Conservation (phyloP, 2,113 vertebrate species). For the Apteryx mantelli region DNA sequence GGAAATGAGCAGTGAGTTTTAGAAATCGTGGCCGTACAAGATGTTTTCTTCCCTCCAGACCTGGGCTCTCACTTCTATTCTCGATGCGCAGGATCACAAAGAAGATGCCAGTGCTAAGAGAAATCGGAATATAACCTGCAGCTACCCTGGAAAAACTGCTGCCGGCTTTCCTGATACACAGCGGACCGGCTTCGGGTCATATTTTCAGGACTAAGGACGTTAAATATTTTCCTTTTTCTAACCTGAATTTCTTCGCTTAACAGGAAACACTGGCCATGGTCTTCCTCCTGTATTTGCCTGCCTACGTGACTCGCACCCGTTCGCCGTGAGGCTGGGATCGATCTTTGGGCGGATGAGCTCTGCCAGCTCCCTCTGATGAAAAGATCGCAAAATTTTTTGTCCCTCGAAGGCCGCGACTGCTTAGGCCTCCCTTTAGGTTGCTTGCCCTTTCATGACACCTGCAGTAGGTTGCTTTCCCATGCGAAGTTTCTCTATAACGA, state of each 20-base stretch:
- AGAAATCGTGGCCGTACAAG: background rate
- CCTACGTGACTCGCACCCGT: rapidly evolving
- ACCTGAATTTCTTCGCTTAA: background rate
- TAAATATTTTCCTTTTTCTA: background rate
- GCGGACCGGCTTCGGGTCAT: rapidly evolving
- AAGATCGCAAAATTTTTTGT: rapidly evolving
- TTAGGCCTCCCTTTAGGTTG: background rate
- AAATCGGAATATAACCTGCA: rapidly evolving
- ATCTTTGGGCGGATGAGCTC: background rate
- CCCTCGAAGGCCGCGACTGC: background rate
- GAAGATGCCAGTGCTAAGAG: background rate
- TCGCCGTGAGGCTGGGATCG: rapidly evolving
- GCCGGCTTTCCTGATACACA: rapidly evolving
- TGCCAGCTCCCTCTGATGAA: background rate
- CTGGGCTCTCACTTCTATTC: rapidly evolving
- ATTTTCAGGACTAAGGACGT: rapidly evolving
- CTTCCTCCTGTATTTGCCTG: background rate
- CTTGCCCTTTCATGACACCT: background rate
- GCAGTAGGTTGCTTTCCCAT: background rate
- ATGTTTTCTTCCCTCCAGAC: background rate
- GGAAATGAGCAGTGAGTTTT: background rate
- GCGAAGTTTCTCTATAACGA: background rate
- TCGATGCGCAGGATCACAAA: rapidly evolving
- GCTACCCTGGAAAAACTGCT: background rate
- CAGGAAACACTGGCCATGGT: rapidly evolving